A percentile compares a stretch with the other conserved stretches of the same genome.
These are phyloP conservation scores for Larimichthys polyactis DNA, from an alignment of 2,113 vertebrate genomes.

Conservation along the genomic window DNA sequence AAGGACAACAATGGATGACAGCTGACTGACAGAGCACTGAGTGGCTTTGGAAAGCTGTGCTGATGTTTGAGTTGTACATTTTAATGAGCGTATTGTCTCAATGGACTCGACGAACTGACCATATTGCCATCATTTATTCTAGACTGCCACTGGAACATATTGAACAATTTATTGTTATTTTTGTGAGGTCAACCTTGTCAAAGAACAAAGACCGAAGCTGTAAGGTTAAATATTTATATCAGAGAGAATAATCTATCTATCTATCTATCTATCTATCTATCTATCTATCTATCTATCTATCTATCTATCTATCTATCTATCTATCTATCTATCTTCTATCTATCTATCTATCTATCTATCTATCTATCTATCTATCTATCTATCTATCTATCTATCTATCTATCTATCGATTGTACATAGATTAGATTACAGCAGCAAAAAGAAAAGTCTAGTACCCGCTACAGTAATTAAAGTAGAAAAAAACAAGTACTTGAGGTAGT, in stretches of 20 bases:
- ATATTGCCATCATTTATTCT: constrained; percentile 61
- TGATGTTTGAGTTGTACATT: constrained; percentile 67
- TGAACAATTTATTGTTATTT: constrained; percentile 60
- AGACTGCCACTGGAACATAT: constrained; percentile 49
- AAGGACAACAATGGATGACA: constrained; percentile 77
- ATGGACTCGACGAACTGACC: constrained; percentile 46
- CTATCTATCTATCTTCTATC: too few relatives aligned
- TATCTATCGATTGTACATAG: too few relatives aligned
- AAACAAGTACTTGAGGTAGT: too few relatives aligned
- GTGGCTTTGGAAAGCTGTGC: constrained; percentile 81
- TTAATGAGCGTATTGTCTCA: constrained; percentile 72
- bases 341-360: too few relatives aligned
- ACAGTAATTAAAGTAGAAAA: too few relatives aligned
- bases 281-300: too few relatives aligned
- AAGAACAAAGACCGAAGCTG: constrained; percentile 37
- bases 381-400: too few relatives aligned
- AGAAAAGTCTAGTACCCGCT: too few relatives aligned
- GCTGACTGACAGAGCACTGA: constrained; percentile 75
- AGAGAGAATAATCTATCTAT: neutral
- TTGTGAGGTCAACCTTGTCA: constrained; percentile 57
- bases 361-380: too few relatives aligned
- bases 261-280: too few relatives aligned
- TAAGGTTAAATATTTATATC: constrained; percentile 9
- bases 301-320: too few relatives aligned
- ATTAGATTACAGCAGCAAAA: too few relatives aligned